Conservation (phyloP, 92 coral and sea anemone species). For the Meandrina meandrites region DNA sequence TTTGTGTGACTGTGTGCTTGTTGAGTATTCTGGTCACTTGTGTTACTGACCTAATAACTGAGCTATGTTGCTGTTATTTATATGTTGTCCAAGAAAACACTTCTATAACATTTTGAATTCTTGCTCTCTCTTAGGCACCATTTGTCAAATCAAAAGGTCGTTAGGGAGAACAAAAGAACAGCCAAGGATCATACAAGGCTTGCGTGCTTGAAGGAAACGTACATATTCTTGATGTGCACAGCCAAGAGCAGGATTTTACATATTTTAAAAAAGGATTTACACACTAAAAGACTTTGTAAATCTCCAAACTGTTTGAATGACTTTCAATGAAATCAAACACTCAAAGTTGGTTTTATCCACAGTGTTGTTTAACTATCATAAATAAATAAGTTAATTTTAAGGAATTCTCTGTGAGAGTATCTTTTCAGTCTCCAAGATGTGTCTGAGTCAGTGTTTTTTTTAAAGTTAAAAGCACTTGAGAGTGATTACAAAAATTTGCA, state of each 20-base stretch:
- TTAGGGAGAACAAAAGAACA: not conserved
- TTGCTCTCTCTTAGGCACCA: not conserved
- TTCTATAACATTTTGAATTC: not conserved
- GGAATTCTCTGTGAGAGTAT: not conserved
- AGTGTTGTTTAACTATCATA: not conserved
- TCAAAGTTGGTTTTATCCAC: not conserved
- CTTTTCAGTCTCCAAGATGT: not conserved
- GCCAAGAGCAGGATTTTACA: not conserved
- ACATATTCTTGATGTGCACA: not conserved
- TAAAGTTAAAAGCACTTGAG: not conserved
- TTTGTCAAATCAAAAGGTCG: constrained; percentile 27
- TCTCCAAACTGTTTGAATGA: not conserved
- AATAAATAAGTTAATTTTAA: not conserved
- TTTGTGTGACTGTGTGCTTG: not conserved
- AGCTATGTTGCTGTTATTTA: not conserved
- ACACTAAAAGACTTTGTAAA: not conserved
- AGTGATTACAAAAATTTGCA: too few species aligned
- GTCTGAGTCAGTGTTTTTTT: not conserved
- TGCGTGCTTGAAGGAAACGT: not conserved
- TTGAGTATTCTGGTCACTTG: not conserved
- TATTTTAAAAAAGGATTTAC: not conserved
- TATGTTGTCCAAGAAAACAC: not conserved
- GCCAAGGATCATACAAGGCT: not conserved
- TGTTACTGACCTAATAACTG: too few species aligned
- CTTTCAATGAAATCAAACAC: not conserved